phyloP scores from a whole-genome alignment of 2,797 vertebrate genomes.

The Rhinatrema bivittatum region DNA sequence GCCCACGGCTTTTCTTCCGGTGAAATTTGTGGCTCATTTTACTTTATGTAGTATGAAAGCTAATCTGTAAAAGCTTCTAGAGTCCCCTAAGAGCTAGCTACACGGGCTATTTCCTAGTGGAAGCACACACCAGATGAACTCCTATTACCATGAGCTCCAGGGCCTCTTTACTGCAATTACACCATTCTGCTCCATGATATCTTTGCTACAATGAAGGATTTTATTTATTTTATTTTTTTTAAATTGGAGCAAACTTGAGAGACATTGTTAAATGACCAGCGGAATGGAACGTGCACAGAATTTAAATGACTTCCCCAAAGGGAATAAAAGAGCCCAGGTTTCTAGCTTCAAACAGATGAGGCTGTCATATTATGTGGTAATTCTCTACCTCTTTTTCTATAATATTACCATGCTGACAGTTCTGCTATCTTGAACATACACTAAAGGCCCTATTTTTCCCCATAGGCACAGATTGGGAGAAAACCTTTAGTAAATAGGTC shows the following conservation, averaged over 20 bases:
- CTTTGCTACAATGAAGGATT: constrained; percentile 42
- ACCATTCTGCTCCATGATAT: constrained; percentile 45
- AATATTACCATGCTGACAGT: constrained; percentile 24
- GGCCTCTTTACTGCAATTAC: constrained; percentile 54
- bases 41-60: constrained; percentile 39
- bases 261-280: constrained; percentile 55
- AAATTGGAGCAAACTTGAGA: constrained; percentile 56
- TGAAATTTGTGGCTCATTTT: constrained; percentile 48
- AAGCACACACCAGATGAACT: constrained; percentile 46
- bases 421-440: constrained; percentile 21
- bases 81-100: constrained; percentile 44
- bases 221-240: constrained; percentile 4
- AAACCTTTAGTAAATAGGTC: no score
- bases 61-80: constrained; percentile 56
- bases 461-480: no score
- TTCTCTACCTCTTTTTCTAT: constrained; percentile 40
- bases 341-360: constrained; percentile 44
- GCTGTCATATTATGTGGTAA: constrained; percentile 35
- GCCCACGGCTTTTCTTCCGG: constrained; percentile 10
- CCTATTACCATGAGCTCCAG: constrained; percentile 46
- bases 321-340: constrained; percentile 31
- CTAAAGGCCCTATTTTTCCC: no score
- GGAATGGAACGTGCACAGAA: constrained; percentile 38
- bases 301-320: constrained; percentile 45
- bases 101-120: constrained; percentile 48